Conservation (phyloP, 2,113 vertebrate genomes). For the Salvelinus sp. region DNA sequence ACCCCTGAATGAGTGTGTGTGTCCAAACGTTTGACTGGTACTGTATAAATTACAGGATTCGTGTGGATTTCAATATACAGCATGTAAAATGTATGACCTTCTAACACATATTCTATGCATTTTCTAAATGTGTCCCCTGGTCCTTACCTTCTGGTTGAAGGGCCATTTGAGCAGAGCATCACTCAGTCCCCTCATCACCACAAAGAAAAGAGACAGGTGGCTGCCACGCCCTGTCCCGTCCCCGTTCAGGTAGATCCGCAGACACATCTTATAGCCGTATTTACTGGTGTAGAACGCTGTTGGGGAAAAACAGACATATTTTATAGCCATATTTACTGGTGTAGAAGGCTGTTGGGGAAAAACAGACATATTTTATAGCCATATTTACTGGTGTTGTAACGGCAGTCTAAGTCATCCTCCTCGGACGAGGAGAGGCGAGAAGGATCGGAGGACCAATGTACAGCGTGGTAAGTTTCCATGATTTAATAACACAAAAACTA, state of each 20-base stretch:
- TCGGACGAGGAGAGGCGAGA: too few species aligned
- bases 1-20: too few species aligned
- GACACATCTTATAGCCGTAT: slow-evolving; percentile 81
- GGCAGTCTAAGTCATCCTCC: too few species aligned
- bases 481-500: too few species aligned
- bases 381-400: background rate
- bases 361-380: background rate
- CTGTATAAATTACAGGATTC: too few species aligned
- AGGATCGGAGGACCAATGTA: too few species aligned
- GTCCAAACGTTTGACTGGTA: too few species aligned
- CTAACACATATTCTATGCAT: too few species aligned
- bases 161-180: slow-evolving; percentile 76
- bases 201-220: slow-evolving; percentile 78
- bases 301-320: background rate
- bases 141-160: slow-evolving; percentile 75
- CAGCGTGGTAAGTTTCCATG: too few species aligned
- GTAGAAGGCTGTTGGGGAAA: background rate
- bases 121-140: background rate
- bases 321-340: background rate
- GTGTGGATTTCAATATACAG: too few species aligned
- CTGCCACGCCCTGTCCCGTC: slow-evolving; percentile 77
- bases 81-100: too few species aligned
- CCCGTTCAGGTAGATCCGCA: slow-evolving; percentile 80
- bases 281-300: slow-evolving; percentile 83
- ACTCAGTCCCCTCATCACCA: slow-evolving; percentile 74